Percentiles rank a stretch among this genome's conserved stretches.
Conservation (phyloP, 2,888 invertebrate species). For the Cantharis rufa region DNA sequence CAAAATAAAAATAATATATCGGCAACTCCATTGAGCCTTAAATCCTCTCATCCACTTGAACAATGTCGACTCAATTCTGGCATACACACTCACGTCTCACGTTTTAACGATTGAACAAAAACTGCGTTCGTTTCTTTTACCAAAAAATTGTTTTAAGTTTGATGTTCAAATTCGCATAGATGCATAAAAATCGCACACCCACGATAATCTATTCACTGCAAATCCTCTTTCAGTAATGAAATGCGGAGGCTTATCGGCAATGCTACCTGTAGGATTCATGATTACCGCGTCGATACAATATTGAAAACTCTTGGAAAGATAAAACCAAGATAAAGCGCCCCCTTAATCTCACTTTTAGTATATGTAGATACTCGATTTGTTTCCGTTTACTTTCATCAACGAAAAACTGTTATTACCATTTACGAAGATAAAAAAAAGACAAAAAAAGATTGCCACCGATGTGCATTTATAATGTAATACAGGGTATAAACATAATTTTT, state of each 20-base stretch:
- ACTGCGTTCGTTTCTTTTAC: neutral
- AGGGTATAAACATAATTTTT: neutral
- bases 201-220: neutral
- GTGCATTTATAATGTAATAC: neutral
- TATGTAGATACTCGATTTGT: neutral
- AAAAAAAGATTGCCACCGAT: neutral
- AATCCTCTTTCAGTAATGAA: slow-evolving; percentile 2
- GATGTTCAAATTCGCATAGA: neutral
- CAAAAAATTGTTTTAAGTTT: neutral
- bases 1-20: slow-evolving; percentile 22
- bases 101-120: neutral
- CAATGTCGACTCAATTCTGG: slow-evolving; percentile 16
- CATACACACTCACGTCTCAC: slow-evolving; percentile 6
- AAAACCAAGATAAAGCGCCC: neutral
- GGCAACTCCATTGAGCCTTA: slow-evolving; percentile 15
- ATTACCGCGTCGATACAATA: neutral
- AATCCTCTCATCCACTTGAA: slow-evolving; percentile 19
- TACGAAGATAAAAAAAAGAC: neutral
- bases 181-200: neutral
- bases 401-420: neutral
- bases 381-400: neutral
- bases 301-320: slow-evolving; percentile 1
- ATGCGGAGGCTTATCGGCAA: neutral
- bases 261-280: slow-evolving; percentile 2
- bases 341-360: slow-evolving; percentile 2